Base-by-base conservation (phyloP, 2,888 invertebrate genomes). In the Pollenia griseotomentosa region DNA sequence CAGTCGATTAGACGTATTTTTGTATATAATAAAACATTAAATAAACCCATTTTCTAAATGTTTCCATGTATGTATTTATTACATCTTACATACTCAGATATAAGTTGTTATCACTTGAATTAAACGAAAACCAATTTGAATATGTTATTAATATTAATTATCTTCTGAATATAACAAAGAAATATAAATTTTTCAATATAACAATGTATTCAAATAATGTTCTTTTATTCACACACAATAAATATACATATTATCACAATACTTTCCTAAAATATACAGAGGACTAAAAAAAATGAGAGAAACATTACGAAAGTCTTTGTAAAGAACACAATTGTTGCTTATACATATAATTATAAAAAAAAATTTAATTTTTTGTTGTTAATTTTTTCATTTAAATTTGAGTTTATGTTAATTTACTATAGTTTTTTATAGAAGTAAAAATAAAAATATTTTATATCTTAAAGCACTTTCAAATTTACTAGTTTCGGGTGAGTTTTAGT, bases 181-280 rank as follows among this genome's bases (percentile, higher is more conserved):
- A 55, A 51, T 57, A 78, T 46, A 44, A n/a, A 48, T 48, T 66
- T 66, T 46, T 48, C 46, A 51, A 53, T n/a, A 70, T 16, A 53
- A 65, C 12, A 63, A 40, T 59, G 51, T 61, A 48, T 70, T 68
- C 12, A 59, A 65, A 71, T 42, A 59, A 51, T 14, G 19, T 51
- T 70, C 11, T 42, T 79, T 80, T 80, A 80, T 80, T 80, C 19
- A 61, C 48, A 42, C 59, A 79, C 40, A 40, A 63, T 70, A 19
- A 61, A 57, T 23, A 48, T 70, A 48, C 10, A 42, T 71, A 78
- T 78, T 81, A 82, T 82, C 81, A 82, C 80, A 81, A 80, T 14
- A 71, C 48, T 57, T 66, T 70, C 73, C 8, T 82, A 59, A 46
- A 71, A 12, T 70, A 61, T 42, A 70, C 51, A 61, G 51, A 23